These are phyloP conservation scores for Chaenodraco wilsoni DNA, from an alignment of 2,797 vertebrate genomes.

Conservation along the genomic window DNA sequence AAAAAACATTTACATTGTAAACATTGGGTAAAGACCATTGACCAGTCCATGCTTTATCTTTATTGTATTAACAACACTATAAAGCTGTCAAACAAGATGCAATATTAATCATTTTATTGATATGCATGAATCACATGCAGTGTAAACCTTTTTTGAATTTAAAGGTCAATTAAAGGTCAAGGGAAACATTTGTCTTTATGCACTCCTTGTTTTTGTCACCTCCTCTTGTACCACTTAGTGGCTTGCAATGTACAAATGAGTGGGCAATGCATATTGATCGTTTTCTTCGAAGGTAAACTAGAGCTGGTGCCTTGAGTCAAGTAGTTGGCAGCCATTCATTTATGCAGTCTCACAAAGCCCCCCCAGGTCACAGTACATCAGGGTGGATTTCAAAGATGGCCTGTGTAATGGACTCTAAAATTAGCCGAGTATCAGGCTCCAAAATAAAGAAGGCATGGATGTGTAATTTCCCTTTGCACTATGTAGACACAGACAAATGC, in stretches of 20 bases:
- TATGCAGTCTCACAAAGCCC: slow-evolving; percentile 28
- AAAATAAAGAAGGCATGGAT: slow-evolving; percentile 28
- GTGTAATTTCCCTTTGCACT: slow-evolving; percentile 47
- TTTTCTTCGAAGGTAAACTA: slow-evolving; percentile 35
- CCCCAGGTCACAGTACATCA: slow-evolving; percentile 34
- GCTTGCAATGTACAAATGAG: slow-evolving; percentile 28
- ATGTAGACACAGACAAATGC: slow-evolving; percentile 63
- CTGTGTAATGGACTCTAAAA: slow-evolving; percentile 46
- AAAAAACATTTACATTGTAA: neutral
- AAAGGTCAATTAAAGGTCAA: neutral
- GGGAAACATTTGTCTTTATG: slow-evolving; percentile 15
- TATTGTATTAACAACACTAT: neutral
- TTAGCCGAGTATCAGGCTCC: slow-evolving; percentile 28
- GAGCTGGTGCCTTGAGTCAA: slow-evolving; percentile 34
- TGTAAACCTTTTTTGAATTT: neutral
- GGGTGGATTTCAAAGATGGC: slow-evolving; percentile 46
- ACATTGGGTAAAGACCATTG: no score
- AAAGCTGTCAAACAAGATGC: neutral
- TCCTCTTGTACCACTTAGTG: slow-evolving; percentile 9
- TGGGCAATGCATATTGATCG: slow-evolving; percentile 16
- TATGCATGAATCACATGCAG: neutral
- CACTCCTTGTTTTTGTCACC: neutral
- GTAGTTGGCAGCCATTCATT: slow-evolving; percentile 43
- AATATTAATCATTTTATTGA: neutral
- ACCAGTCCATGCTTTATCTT: neutral